Percentiles rank a stretch among this genome's conserved stretches.
phyloP scores from a whole-genome alignment of 1,140 invertebrate species.

The Arctopsyche grandis region DNA sequence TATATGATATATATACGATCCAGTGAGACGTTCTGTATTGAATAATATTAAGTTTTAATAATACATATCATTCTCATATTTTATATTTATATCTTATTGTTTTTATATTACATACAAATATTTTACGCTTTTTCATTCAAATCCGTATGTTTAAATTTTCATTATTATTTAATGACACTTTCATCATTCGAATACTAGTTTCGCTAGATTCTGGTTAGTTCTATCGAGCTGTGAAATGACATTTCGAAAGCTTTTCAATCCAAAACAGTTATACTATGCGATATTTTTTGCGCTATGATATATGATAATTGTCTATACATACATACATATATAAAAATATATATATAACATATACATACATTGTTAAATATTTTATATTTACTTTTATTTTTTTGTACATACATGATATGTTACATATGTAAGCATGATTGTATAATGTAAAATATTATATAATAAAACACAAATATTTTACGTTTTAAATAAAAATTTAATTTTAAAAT shows the following conservation, averaged over 20 bases:
- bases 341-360: not conserved
- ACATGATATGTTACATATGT: not conserved
- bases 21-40: not conserved
- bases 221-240: not conserved
- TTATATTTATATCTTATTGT: too few relatives aligned
- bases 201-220: too few relatives aligned
- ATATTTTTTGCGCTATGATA: not conserved
- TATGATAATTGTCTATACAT: not conserved
- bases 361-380: conserved; percentile 1
- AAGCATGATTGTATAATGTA: conserved; percentile 17
- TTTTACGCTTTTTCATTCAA: not conserved
- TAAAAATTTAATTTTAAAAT: conserved; percentile 17
- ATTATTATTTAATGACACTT: too few relatives aligned
- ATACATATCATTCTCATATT: conserved; percentile 29
- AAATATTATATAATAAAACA: not conserved
- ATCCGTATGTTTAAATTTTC: too few relatives aligned
- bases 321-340: not conserved
- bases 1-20: too few relatives aligned
- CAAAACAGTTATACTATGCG: not conserved
- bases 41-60: not conserved
- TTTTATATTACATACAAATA: not conserved
- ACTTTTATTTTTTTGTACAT: conserved; percentile 10
- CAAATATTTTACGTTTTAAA: conserved; percentile 21
- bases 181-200: too few relatives aligned
- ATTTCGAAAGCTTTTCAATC: not conserved